These are phyloP conservation scores for Trichopria drosophilae DNA, from an alignment of 2,888 invertebrate species.

Conservation along the genomic window DNA sequence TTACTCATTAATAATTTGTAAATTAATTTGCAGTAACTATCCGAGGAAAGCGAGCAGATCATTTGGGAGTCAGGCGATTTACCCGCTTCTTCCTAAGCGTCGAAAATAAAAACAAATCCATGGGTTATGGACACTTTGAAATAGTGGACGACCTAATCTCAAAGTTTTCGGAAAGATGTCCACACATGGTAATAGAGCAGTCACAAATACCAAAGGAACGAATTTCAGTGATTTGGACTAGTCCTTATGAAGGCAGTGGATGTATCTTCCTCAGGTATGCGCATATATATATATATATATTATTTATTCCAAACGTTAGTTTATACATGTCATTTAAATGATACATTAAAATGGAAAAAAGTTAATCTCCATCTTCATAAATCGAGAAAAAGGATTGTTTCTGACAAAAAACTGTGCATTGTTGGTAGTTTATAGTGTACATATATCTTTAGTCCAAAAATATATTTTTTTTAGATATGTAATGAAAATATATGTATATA, in stretches of 20 bases:
- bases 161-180: conserved; percentile 79
- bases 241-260: conserved; percentile 81
- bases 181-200: conserved; percentile 81
- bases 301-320: neutral
- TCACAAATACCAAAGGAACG: conserved; percentile 80
- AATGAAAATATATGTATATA: too few relatives aligned
- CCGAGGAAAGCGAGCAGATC: conserved; percentile 57
- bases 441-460: too few relatives aligned
- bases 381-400: too few relatives aligned
- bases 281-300: conserved; percentile 24
- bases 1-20: too few relatives aligned
- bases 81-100: conserved; percentile 77
- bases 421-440: too few relatives aligned
- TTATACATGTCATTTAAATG: neutral
- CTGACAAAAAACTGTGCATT: too few relatives aligned
- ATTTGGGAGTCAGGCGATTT: conserved; percentile 70
- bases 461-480: too few relatives aligned
- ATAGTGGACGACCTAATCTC: conserved; percentile 63
- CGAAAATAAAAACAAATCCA: conserved; percentile 58
- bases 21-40: conserved; percentile 68
- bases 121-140: conserved; percentile 50
- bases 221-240: conserved; percentile 87
- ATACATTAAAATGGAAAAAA: too few relatives aligned
- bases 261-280: conserved; percentile 86
- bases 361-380: too few relatives aligned